A percentile compares a stretch with the other conserved stretches of the same genome.
phyloP scores from a whole-genome alignment of 2,113 vertebrate species.

The Marcusenius ussheri region DNA sequence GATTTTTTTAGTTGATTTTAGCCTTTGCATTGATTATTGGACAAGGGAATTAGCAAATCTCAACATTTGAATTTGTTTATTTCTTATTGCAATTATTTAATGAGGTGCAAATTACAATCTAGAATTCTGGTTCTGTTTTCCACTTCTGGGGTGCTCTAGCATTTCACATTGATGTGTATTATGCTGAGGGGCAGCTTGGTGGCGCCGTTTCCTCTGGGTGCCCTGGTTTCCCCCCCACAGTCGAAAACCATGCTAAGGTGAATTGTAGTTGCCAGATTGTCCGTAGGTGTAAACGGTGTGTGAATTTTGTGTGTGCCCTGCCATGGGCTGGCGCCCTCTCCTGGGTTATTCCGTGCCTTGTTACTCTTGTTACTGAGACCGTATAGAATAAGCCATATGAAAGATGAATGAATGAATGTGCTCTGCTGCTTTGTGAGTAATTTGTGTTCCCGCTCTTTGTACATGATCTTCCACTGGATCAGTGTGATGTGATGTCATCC shows the following conservation, averaged over 20 bases:
- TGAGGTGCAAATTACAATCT: not conserved
- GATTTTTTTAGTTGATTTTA: not conserved
- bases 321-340: not conserved
- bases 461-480: not conserved
- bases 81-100: not conserved
- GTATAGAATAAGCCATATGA: not conserved
- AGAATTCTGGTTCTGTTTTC: not conserved
- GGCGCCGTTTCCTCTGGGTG: not conserved
- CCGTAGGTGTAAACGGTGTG: not conserved
- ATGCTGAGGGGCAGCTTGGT: not conserved
- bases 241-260: not conserved
- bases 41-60: not conserved
- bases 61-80: conserved; percentile 1
- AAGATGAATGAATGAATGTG: not conserved
- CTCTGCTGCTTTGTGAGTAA: not conserved
- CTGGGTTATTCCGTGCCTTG: not conserved
- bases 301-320: not conserved
- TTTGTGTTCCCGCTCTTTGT: not conserved
- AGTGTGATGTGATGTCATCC: not conserved
- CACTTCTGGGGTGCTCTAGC: not conserved
- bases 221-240: not conserved
- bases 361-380: not conserved
- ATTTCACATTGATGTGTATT: not conserved
- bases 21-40: not conserved
- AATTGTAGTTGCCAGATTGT: not conserved